Evolutionary conservation across 2,888 invertebrate genomes (phyloP).

Genomic region (Drosophila kanekoi): DNA sequence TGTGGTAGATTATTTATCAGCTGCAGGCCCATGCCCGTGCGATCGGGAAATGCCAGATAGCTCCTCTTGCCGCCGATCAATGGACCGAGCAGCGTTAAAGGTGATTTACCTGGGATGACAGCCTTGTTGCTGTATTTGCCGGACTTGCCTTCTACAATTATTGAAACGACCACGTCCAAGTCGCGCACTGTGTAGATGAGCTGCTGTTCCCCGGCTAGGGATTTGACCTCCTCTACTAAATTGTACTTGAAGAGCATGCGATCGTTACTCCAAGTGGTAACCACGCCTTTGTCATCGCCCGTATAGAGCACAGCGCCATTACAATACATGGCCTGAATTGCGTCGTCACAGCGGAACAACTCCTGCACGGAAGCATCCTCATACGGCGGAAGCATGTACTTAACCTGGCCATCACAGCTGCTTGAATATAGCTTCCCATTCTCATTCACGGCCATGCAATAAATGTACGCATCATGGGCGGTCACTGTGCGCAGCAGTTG

Average conservation of each 20-base stretch:
- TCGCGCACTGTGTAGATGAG: constrained; percentile 84
- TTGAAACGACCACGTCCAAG: constrained; percentile 83
- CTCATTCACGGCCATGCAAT: constrained; percentile 81
- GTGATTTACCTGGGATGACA: constrained; percentile 83
- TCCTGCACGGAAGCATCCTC: constrained; percentile 72
- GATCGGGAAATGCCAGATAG: constrained; percentile 83
- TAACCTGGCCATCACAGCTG: constrained; percentile 84
- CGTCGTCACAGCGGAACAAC: constrained; percentile 81
- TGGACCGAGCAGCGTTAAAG: constrained; percentile 82
- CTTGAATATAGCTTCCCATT: constrained; percentile 84
- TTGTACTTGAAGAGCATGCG: constrained; percentile 84
- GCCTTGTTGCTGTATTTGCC: constrained; percentile 84
- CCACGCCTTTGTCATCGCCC: constrained; percentile 85
- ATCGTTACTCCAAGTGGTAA: constrained; percentile 84
- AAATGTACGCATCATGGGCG: constrained; percentile 83
- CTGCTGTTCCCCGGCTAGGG: constrained; percentile 81
- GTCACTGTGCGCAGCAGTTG: constrained; percentile 79
- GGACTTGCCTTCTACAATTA: constrained; percentile 78
- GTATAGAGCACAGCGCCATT: constrained; percentile 81
- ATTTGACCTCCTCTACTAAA: constrained; percentile 84
- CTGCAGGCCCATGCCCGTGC: constrained; percentile 82
- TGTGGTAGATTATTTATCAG: constrained; percentile 77
- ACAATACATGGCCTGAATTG: constrained; percentile 83
- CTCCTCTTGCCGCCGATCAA: constrained; percentile 70
- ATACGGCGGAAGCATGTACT: constrained; percentile 81